phyloP scores from a whole-genome alignment of 2,888 invertebrate genomes.

The Dryobota labecula region DNA sequence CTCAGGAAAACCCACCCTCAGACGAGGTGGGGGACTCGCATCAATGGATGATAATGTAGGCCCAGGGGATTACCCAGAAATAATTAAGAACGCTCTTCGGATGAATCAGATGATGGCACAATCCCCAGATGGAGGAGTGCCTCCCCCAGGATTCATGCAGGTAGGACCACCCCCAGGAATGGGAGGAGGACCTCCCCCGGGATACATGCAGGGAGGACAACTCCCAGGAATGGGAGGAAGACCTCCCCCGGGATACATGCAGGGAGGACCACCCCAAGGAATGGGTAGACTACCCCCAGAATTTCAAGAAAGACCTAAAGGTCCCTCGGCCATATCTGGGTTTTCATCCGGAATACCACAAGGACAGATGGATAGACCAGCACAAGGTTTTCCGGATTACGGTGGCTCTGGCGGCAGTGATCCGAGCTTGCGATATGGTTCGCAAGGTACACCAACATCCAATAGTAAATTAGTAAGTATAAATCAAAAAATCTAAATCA shows the following conservation, averaged over 20 bases:
- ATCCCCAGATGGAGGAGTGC: neutral
- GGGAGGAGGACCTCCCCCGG: neutral
- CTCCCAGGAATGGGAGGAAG: neutral
- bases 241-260: neutral
- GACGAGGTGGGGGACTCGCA: neutral
- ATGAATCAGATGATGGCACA: neutral
- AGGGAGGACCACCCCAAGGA: neutral
- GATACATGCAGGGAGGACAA: neutral
- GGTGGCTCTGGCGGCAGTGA: neutral
- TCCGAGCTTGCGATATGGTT: neutral
- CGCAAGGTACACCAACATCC: neutral
- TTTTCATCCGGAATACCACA: neutral
- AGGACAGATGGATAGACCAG: neutral
- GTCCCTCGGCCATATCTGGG: conserved; percentile 1
- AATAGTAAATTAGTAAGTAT: conserved; percentile 10
- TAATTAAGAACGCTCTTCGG: neutral
- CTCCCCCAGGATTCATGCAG: neutral
- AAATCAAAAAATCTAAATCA: neutral
- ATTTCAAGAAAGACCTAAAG: neutral
- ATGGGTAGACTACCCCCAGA: neutral
- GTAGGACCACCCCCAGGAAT: neutral
- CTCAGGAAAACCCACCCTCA: conserved; percentile 1
- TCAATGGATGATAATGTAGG: neutral
- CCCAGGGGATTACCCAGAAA: neutral
- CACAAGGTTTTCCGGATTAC: neutral